A percentile compares a stretch with the other conserved stretches of the same genome.
phyloP scores from a whole-genome alignment of 1,140 invertebrate genomes.

The Brachionus angularis region DNA sequence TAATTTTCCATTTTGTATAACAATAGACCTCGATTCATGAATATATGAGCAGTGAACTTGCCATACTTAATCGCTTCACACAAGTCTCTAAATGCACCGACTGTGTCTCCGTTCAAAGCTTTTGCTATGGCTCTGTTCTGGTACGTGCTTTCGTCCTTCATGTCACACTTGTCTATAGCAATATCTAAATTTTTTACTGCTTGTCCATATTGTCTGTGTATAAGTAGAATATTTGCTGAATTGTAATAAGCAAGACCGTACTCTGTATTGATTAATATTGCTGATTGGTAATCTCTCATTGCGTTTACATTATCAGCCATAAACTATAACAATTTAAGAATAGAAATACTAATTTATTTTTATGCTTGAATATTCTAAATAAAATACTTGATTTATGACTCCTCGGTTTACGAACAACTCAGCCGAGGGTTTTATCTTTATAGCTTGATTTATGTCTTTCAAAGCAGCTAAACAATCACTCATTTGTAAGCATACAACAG shows the following conservation, averaged over 20 bases:
- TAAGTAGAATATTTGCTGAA: conserved; percentile 57
- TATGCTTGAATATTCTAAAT: background rate
- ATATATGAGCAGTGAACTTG: conserved; percentile 56
- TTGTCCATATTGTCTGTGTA: conserved; percentile 55
- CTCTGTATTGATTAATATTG: conserved; percentile 52
- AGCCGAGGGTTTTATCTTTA: conserved; percentile 50
- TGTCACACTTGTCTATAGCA: conserved; percentile 48
- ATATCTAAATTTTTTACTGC: conserved; percentile 46
- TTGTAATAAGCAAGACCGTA: conserved; percentile 57
- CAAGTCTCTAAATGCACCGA: conserved; percentile 54
- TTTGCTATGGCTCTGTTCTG: conserved; percentile 57
- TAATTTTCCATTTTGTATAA: conserved; percentile 52
- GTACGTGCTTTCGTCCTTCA: conserved; percentile 54
- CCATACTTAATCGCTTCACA: conserved; percentile 51
- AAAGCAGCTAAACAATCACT: conserved; percentile 54
- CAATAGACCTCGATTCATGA: conserved; percentile 56
- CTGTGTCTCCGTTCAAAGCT: conserved; percentile 52
- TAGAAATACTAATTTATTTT: background rate
- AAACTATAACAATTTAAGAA: conserved; percentile 51
- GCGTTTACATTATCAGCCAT: conserved; percentile 55
- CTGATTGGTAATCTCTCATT: conserved; percentile 56
- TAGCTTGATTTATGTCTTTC: conserved; percentile 54
- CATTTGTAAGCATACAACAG: conserved; percentile 58
- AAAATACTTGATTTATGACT: conserved; percentile 54
- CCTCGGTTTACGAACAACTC: conserved; percentile 57